A percentile compares a stretch with the other conserved stretches of the same genome.
Conservation (phyloP, 2,113 vertebrate genomes). For the Parus major region DNA sequence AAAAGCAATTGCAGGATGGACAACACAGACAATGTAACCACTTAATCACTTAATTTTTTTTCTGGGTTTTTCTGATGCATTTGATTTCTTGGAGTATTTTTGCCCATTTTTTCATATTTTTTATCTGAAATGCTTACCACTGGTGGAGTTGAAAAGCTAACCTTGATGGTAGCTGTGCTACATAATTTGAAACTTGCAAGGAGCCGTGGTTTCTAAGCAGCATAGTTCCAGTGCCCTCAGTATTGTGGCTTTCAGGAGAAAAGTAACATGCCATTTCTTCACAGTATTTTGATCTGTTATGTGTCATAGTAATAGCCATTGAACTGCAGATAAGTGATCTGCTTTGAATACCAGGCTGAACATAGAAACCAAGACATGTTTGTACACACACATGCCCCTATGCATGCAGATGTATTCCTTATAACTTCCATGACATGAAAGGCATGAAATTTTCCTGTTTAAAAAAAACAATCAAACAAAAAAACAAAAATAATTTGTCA, state of each 20-base stretch:
- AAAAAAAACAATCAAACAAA: not conserved
- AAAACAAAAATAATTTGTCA: not conserved
- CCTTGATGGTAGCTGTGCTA: not conserved
- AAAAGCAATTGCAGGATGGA: not conserved
- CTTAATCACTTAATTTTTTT: not conserved
- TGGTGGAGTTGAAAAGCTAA: not conserved
- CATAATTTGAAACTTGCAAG: not conserved
- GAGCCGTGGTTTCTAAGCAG: not conserved
- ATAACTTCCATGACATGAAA: not conserved
- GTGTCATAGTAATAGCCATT: not conserved
- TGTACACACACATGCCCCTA: not conserved
- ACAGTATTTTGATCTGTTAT: not conserved
- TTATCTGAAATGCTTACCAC: not conserved
- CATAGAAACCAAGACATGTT: not conserved
- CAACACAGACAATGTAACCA: fast-evolving
- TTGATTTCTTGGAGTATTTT: not conserved
- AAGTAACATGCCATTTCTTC: not conserved
- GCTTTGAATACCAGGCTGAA: not conserved
- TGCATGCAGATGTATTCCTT: not conserved
- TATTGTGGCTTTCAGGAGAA: not conserved
- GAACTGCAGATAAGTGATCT: not conserved
- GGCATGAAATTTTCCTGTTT: not conserved
- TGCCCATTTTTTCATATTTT: not conserved
- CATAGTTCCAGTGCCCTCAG: not conserved
- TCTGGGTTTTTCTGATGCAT: not conserved